phyloP scores from a whole-genome alignment of 1,140 invertebrate species.

The Hetaerina americana region DNA sequence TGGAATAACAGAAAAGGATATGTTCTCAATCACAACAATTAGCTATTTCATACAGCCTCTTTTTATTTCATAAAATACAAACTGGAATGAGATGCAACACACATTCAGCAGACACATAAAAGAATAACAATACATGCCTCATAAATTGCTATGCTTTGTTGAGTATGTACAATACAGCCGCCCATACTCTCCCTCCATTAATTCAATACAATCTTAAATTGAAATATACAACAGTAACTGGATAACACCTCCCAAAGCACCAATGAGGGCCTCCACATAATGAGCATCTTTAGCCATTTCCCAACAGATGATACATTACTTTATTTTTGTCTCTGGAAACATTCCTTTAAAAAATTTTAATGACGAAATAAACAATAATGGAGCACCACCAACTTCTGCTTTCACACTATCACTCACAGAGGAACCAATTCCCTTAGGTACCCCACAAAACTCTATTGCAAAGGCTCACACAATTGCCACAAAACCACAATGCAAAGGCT shows the following conservation, averaged over 20 bases:
- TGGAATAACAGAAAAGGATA: too few species aligned
- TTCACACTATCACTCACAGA: background rate
- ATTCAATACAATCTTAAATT: background rate
- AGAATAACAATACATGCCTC: background rate
- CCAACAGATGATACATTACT: background rate
- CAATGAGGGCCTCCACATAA: background rate
- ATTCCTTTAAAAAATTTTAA: background rate
- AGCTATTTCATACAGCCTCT: background rate
- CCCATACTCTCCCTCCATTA: background rate
- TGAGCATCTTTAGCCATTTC: background rate
- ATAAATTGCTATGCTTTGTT: background rate
- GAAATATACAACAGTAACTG: background rate
- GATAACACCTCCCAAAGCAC: background rate
- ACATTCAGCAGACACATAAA: background rate
- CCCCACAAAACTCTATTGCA: too few species aligned
- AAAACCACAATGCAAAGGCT: too few species aligned
- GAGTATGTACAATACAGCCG: background rate
- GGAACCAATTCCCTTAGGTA: too few species aligned
- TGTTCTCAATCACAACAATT: too few species aligned
- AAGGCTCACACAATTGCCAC: too few species aligned
- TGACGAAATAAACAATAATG: background rate
- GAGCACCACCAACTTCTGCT: background rate
- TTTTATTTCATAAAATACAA: conserved; percentile 1
- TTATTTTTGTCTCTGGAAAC: too few species aligned
- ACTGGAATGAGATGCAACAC: background rate